phyloP scores from a whole-genome alignment of 1,140 invertebrate genomes.

The Listronotus bonariensis region DNA sequence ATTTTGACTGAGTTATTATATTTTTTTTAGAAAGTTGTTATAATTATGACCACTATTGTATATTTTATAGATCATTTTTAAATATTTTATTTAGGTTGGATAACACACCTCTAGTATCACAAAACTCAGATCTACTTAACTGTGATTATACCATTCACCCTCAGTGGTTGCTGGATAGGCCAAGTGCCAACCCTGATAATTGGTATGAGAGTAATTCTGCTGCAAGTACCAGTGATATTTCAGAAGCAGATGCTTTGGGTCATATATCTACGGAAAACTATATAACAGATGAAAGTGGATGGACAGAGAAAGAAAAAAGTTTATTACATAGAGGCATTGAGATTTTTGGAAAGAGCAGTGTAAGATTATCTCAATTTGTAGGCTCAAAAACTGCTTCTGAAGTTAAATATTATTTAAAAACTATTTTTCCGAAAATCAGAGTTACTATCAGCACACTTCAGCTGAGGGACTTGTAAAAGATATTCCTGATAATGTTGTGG shows the following conservation, averaged over 20 bases:
- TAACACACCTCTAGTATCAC: conserved; percentile 58
- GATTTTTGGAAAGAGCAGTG: conserved; percentile 67
- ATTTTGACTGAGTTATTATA: background rate
- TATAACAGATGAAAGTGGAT: conserved; percentile 54
- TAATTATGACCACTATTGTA: no score
- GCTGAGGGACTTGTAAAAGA: background rate
- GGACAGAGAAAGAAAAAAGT: conserved; percentile 63
- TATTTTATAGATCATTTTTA: no score
- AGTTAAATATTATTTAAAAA: conserved; percentile 63
- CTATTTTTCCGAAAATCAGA: conserved; percentile 47
- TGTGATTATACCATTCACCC: conserved; percentile 68
- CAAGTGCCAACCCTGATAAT: conserved; percentile 57
- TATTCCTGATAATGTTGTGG: background rate
- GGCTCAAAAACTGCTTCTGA: conserved; percentile 66
- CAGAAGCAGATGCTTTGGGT: conserved; percentile 33
- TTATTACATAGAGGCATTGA: conserved; percentile 65
- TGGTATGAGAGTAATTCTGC: conserved; percentile 44
- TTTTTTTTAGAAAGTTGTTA: no score
- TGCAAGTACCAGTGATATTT: conserved; percentile 17
- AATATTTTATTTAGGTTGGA: conserved; percentile 50
- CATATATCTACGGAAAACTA: conserved; percentile 49
- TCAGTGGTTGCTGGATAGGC: conserved; percentile 68
- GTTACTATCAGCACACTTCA: background rate
- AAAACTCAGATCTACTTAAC: conserved; percentile 60
- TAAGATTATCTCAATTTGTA: conserved; percentile 66